These are phyloP conservation scores for Manduca sexta DNA, from an alignment of 1,140 invertebrate genomes.

Conservation along the genomic window DNA sequence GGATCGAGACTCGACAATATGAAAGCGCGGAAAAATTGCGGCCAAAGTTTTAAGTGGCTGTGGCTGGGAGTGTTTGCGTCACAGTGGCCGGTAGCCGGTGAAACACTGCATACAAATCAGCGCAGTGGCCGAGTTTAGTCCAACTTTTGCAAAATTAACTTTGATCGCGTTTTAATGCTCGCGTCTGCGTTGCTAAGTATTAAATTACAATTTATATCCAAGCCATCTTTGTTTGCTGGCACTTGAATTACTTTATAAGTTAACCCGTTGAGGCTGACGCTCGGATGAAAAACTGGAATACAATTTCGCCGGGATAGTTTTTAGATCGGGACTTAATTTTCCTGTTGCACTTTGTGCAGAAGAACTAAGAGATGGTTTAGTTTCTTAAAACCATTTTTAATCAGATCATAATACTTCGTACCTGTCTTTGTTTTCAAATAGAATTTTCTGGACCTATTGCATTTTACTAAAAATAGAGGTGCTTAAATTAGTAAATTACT, in stretches of 20 bases:
- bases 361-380: too few relatives aligned
- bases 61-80: conserved; percentile 21
- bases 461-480: too few relatives aligned
- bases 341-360: too few relatives aligned
- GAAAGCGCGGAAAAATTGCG: conserved; percentile 22
- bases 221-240: conserved; percentile 10
- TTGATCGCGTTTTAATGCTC: conserved; percentile 39
- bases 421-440: too few relatives aligned
- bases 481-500: too few relatives aligned
- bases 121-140: conserved; percentile 20
- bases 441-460: too few relatives aligned
- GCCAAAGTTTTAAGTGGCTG: conserved; percentile 29
- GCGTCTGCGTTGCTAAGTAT: conserved; percentile 17
- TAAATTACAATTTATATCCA: conserved; percentile 29
- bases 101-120: conserved; percentile 45
- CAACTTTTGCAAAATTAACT: conserved; percentile 39
- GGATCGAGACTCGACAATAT: conserved; percentile 12
- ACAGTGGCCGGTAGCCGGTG: conserved; percentile 17
- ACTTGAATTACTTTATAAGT: conserved; percentile 19
- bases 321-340: too few relatives aligned
- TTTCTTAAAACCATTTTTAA: too few relatives aligned
- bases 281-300: too few relatives aligned
- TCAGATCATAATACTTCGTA: too few relatives aligned
- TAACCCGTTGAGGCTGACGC: conserved; percentile 1
- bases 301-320: too few relatives aligned